Percentiles rank a stretch among this genome's conserved stretches.
These are phyloP conservation scores for Prunella himalayana DNA, from an alignment of 2,113 vertebrate species.

Conservation along the genomic window DNA sequence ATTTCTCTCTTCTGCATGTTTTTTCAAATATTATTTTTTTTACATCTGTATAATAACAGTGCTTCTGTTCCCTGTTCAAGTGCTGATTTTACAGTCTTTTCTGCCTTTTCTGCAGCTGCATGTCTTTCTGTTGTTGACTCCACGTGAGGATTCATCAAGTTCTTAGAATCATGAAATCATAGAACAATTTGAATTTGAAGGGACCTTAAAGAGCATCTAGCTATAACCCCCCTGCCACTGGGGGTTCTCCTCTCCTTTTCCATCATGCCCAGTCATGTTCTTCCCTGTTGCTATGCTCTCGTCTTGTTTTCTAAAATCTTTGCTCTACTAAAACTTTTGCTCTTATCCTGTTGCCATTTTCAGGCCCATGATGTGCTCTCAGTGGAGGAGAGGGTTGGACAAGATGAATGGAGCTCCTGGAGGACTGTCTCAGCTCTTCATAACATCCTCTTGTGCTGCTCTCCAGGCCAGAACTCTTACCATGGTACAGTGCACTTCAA, in stretches of 20 bases:
- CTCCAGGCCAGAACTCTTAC: not conserved
- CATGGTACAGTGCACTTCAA: not conserved
- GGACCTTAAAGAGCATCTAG: not conserved
- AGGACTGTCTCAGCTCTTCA: not conserved
- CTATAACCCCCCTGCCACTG: accelerated
- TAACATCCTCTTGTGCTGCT: not conserved
- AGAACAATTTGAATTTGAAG: not conserved
- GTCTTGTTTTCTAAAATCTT: not conserved
- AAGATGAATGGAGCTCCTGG: not conserved
- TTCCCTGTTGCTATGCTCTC: not conserved
- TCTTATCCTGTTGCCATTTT: not conserved
- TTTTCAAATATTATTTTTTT: not conserved
- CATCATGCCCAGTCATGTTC: not conserved
- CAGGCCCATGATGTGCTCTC: not conserved
- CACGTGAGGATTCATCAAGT: not conserved
- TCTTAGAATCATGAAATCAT: not conserved
- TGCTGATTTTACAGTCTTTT: not conserved
- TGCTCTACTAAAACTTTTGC: not conserved
- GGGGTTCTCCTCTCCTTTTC: not conserved
- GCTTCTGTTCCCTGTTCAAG: not conserved
- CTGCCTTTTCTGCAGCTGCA: not conserved
- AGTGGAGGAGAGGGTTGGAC: not conserved
- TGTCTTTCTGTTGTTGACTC: not conserved
- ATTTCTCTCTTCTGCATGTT: not conserved
- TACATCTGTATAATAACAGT: not conserved